A percentile compares a stretch with the other conserved stretches of the same genome.
These are phyloP conservation scores for Dexiosoma caninum DNA, from an alignment of 2,888 invertebrate genomes.

Conservation along the genomic window DNA sequence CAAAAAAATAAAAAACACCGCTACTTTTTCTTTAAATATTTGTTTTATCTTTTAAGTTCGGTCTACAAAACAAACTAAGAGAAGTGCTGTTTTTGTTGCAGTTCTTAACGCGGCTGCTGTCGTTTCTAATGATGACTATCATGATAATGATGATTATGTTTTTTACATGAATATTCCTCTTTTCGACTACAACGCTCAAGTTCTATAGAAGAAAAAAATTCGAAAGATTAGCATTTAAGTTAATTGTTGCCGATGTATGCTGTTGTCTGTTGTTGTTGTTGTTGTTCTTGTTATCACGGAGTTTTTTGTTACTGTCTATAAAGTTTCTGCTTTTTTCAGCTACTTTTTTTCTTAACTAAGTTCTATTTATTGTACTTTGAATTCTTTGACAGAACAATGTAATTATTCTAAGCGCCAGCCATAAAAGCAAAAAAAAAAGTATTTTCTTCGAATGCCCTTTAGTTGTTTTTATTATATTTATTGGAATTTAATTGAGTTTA, in stretches of 20 bases:
- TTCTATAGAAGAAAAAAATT: conserved; percentile 6
- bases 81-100: conserved; percentile 29
- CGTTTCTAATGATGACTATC: background rate
- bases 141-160: background rate
- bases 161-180: conserved; percentile 8
- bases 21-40: conserved; percentile 57
- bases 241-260: conserved; percentile 54
- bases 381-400: conserved; percentile 38
- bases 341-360: background rate
- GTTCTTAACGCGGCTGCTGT: conserved; percentile 4
- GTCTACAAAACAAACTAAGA: conserved; percentile 16
- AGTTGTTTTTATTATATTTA: background rate
- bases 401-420: conserved; percentile 48
- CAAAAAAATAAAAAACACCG: conserved; percentile 21
- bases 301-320: conserved; percentile 8
- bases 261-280: conserved; percentile 37
- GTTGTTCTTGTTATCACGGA: no score
- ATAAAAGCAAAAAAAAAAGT: background rate
- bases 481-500: background rate
- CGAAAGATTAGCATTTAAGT: conserved; percentile 58
- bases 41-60: conserved; percentile 38
- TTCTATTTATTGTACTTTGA: conserved; percentile 13
- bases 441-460: background rate
- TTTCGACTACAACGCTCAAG: conserved; percentile 10
- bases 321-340: background rate